A percentile compares a stretch with the other conserved stretches of the same genome.
These are phyloP conservation scores for Pristionchus fissidentatus DNA, from an alignment of 2,888 invertebrate genomes.

Conservation along the genomic window DNA sequence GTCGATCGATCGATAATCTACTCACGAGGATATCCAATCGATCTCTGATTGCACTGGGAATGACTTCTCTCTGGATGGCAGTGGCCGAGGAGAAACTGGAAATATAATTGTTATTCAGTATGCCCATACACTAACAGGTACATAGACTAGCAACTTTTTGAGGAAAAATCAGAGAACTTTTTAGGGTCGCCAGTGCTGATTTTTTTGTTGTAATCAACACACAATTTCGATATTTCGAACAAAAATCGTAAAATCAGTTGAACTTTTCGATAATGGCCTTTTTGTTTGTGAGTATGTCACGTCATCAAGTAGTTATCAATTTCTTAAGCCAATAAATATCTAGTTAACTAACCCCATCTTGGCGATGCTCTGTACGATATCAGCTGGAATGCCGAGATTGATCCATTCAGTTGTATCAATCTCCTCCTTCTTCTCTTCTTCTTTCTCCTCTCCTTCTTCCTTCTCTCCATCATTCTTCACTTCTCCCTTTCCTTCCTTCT, in stretches of 20 bases:
- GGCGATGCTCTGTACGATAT: conserved; percentile 24
- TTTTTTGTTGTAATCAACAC: no score
- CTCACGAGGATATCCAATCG: conserved; percentile 88
- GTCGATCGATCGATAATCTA: not conserved
- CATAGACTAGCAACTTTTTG: no score
- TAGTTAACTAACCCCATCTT: conserved; percentile 44
- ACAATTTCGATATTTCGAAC: no score
- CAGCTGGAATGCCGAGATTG: conserved; percentile 20
- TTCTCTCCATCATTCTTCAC: not conserved
- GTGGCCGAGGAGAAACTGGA: conserved; percentile 82
- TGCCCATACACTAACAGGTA: no score
- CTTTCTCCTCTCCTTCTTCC: conserved; percentile 20
- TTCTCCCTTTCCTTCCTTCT: conserved; percentile 23
- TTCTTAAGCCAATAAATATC: no score
- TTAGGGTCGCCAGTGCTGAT: no score
- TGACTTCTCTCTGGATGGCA: conserved; percentile 85
- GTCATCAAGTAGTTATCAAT: no score
- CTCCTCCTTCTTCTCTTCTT: conserved; percentile 34
- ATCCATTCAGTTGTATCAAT: conserved; percentile 41
- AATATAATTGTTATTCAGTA: not conserved
- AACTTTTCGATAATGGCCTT: no score
- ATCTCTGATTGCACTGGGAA: conserved; percentile 89
- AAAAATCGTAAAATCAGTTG: no score
- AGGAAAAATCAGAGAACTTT: no score
- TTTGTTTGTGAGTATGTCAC: no score